Percentiles rank a stretch among this genome's conserved stretches.
Evolutionary conservation across 2,888 invertebrate genomes (phyloP).

Genomic region (Napeogenes sylphis): DNA sequence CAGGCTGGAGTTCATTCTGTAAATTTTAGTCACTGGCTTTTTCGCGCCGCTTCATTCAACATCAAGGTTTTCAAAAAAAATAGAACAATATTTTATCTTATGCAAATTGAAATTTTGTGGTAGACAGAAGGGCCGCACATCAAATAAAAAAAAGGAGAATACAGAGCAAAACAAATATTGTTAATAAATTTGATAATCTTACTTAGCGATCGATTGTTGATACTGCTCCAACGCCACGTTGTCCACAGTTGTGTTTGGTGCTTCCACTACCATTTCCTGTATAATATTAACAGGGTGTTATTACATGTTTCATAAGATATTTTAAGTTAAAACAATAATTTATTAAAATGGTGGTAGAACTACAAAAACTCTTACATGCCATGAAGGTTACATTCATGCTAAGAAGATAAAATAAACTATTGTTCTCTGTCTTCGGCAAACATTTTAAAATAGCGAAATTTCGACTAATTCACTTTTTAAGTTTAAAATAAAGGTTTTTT

Average conservation of each 20-base stretch:
- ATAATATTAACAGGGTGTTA: conserved; percentile 5
- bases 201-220: conserved; percentile 89
- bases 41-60: conserved; percentile 25
- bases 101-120: neutral
- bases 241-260: conserved; percentile 77
- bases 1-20: conserved; percentile 93
- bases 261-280: conserved; percentile 58
- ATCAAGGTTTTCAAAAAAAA: conserved; percentile 14
- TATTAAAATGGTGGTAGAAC: too few relatives aligned
- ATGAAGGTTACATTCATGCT: too few relatives aligned
- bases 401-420: too few relatives aligned
- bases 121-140: conserved; percentile 1
- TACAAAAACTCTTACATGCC: too few relatives aligned
- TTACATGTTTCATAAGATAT: too few relatives aligned
- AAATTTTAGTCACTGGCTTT: conserved; percentile 42
- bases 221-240: conserved; percentile 89
- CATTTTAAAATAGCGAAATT: too few relatives aligned
- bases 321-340: too few relatives aligned
- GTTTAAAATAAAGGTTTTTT: too few relatives aligned
- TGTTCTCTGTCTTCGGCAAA: too few relatives aligned
- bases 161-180: neutral
- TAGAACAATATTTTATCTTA: neutral
- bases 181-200: conserved; percentile 46
- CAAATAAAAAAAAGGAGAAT: conserved; percentile 6
- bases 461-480: too few relatives aligned